phyloP scores from a whole-genome alignment of 1,140 invertebrate species.

The Heliconius hewitsoni region DNA sequence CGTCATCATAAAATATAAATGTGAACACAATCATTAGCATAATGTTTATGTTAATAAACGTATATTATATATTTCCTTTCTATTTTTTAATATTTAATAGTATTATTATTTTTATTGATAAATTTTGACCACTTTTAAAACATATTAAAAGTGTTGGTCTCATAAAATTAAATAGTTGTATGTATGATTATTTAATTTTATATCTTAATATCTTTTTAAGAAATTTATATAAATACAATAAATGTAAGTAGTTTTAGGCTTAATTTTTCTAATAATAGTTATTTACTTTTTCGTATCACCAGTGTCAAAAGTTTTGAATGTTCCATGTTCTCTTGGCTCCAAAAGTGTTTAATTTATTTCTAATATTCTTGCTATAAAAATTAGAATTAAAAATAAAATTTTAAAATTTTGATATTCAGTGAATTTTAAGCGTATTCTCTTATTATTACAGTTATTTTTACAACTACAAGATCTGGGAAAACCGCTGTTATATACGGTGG shows the following conservation, averaged over 20 bases:
- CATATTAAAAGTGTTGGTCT: too few species aligned
- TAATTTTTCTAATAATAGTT: too few species aligned
- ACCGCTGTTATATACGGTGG: constrained; percentile 37
- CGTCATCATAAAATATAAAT: constrained; percentile 23
- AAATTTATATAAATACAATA: too few species aligned
- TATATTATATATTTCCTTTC: not conserved
- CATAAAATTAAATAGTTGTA: too few species aligned
- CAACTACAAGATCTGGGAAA: constrained; percentile 47
- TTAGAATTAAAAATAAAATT: not conserved
- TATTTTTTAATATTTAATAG: not conserved
- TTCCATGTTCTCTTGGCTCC: too few species aligned
- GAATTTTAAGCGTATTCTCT: not conserved
- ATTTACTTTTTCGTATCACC: too few species aligned
- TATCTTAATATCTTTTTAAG: too few species aligned
- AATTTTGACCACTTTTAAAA: too few species aligned
- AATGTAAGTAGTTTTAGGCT: too few species aligned
- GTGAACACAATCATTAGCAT: constrained; percentile 25
- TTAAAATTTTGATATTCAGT: not conserved
- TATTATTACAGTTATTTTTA: constrained; percentile 35
- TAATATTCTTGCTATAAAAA: not conserved
- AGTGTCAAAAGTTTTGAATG: too few species aligned
- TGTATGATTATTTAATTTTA: too few species aligned
- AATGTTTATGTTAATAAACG: not conserved
- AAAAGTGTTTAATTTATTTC: not conserved
- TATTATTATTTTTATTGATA: too few species aligned